These are phyloP conservation scores for Pomacea canaliculata DNA, from an alignment of 2,888 invertebrate species.

Conservation along the genomic window DNA sequence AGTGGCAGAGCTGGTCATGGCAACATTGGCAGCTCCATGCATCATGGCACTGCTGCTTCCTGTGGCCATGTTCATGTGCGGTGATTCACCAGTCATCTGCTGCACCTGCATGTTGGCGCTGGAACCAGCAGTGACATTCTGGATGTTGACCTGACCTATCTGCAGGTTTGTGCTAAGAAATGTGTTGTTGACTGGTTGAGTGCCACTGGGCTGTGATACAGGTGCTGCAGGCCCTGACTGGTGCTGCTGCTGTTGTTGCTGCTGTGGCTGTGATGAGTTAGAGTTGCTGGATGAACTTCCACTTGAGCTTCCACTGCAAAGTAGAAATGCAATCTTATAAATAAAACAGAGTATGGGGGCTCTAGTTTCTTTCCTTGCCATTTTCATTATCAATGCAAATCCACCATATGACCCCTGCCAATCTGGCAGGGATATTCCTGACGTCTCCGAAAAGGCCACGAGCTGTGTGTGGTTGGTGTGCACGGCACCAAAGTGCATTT, in stretches of 20 bases:
- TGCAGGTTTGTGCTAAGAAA: conserved; percentile 21
- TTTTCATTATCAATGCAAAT: no score
- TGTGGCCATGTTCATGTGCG: conserved; percentile 25
- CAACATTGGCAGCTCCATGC: not conserved
- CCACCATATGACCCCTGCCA: no score
- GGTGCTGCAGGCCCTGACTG: not conserved
- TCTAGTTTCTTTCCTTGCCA: no score
- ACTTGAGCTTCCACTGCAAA: conserved; percentile 9
- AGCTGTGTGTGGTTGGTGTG: no score
- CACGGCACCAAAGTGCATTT: no score
- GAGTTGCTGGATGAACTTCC: conserved; percentile 11
- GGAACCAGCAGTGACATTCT: conserved; percentile 33
- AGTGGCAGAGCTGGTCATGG: conserved; percentile 9
- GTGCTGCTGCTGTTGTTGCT: not conserved
- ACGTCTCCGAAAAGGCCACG: no score
- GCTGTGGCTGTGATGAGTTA: not conserved
- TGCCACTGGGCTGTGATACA: not conserved
- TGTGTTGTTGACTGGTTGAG: conserved; percentile 10
- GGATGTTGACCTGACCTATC: conserved; percentile 25
- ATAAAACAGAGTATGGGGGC: not conserved
- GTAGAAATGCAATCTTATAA: not conserved
- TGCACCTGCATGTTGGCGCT: conserved; percentile 62
- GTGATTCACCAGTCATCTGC: conserved; percentile 52
- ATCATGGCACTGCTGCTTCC: conserved; percentile 16
- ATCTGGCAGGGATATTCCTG: no score